Conservation (phyloP, 1,140 invertebrate genomes). For the Dufourea novaeangliae region DNA sequence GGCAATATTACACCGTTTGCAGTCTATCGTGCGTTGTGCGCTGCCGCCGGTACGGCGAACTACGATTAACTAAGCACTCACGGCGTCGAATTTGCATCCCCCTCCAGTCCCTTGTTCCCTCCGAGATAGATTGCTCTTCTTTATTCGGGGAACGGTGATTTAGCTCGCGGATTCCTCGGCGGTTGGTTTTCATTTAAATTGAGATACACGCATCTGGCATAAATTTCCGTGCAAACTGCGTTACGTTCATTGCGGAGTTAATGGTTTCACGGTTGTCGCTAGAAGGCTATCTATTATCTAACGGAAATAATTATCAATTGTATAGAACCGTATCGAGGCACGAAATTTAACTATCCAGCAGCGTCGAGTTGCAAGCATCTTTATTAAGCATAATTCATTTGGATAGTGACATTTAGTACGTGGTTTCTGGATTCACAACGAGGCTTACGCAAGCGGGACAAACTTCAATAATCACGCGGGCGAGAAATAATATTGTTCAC, state of each 20-base stretch:
- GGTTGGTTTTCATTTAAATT: slow-evolving; percentile 8
- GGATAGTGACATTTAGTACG: no score
- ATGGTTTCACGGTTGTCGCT: background rate
- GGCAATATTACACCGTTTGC: slow-evolving; percentile 61
- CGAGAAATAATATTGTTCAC: background rate
- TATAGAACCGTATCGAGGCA: background rate
- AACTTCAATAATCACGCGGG: background rate
- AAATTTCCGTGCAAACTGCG: background rate
- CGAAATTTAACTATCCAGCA: no score
- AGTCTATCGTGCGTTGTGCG: slow-evolving; percentile 36
- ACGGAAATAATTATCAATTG: background rate
- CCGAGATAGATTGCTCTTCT: background rate
- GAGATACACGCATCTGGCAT: background rate
- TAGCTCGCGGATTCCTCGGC: background rate
- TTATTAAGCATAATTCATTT: no score
- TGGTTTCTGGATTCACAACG: no score
- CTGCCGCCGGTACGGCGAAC: background rate
- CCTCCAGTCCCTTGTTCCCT: background rate
- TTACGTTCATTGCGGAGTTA: background rate
- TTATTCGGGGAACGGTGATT: background rate
- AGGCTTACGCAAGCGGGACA: background rate
- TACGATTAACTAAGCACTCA: slow-evolving; percentile 24
- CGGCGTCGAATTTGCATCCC: slow-evolving; percentile 5
- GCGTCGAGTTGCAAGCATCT: no score
- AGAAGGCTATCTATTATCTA: background rate